phyloP scores from a whole-genome alignment of 2,888 invertebrate genomes.

The Eustalomyia histrio region DNA sequence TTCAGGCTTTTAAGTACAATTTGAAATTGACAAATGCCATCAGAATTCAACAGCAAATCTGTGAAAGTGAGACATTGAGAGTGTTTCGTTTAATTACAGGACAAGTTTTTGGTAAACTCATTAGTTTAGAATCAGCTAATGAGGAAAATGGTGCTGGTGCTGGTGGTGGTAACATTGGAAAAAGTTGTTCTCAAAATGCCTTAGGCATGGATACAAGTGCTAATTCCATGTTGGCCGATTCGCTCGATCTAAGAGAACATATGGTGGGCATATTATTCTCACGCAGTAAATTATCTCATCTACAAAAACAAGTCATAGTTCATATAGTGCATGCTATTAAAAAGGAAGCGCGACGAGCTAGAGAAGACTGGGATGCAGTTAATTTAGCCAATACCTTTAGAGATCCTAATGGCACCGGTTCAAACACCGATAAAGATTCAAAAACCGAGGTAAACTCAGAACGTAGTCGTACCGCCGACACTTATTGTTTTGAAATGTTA shows the following conservation, averaged over 20 bases:
- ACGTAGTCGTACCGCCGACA: constrained; percentile 82
- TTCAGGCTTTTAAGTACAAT: constrained; percentile 70
- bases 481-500: constrained; percentile 98
- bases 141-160: constrained; percentile 64
- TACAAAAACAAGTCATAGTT: constrained; percentile 95
- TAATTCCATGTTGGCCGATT: constrained; percentile 78
- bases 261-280: constrained; percentile 98
- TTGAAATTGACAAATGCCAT: constrained; percentile 76
- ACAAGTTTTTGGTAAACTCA: constrained; percentile 93
- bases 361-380: constrained; percentile 93
- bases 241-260: constrained; percentile 92
- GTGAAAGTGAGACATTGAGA: constrained; percentile 93
- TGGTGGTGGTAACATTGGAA: constrained; percentile 40
- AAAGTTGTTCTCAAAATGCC: constrained; percentile 66
- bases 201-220: constrained; percentile 73
- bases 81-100: constrained; percentile 93
- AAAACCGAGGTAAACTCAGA: constrained; percentile 74
- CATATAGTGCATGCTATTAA: constrained; percentile 95
- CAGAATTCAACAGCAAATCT: constrained; percentile 89
- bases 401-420: constrained; percentile 64
- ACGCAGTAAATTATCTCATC: constrained; percentile 93
- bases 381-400: constrained; percentile 75
- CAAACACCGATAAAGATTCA: constrained; percentile 67
- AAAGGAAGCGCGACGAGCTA: constrained; percentile 90
- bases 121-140: constrained; percentile 80